Percentiles rank a stretch among this genome's conserved stretches.
Evolutionary conservation across 2,113 vertebrate species (phyloP).

Genomic region (Bambusicola thoracicus): DNA sequence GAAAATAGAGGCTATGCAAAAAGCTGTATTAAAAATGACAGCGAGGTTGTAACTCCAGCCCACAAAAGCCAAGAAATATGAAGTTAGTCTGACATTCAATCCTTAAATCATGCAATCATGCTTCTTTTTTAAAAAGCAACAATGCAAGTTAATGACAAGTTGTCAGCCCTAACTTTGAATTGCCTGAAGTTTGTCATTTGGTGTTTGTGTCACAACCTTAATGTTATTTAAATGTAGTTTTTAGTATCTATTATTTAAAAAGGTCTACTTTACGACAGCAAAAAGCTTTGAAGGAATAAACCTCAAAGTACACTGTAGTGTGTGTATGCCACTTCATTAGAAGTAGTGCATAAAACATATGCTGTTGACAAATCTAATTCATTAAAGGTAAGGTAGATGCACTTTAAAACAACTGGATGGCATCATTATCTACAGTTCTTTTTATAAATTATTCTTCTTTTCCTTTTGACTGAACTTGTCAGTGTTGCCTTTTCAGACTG

Average conservation of each 20-base stretch:
- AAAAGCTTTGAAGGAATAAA: slow-evolving; percentile 79
- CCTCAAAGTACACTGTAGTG: slow-evolving; percentile 73
- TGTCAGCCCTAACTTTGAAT: slow-evolving; percentile 78
- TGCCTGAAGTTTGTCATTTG: slow-evolving; percentile 76
- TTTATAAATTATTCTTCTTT: slow-evolving; percentile 83
- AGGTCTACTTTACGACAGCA: slow-evolving; percentile 75
- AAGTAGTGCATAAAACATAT: slow-evolving; percentile 82
- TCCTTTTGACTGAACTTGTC: slow-evolving; percentile 81
- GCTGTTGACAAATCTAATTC: slow-evolving; percentile 84
- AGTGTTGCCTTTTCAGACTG: slow-evolving; percentile 67
- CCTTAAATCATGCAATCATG: slow-evolving; percentile 68
- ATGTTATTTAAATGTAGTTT: slow-evolving; percentile 83
- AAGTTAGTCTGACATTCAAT: slow-evolving; percentile 75
- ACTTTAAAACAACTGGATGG: slow-evolving; percentile 80
- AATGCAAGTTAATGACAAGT: slow-evolving; percentile 69
- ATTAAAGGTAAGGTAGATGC: slow-evolving; percentile 80
- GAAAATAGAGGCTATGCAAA: slow-evolving; percentile 55
- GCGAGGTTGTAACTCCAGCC: slow-evolving; percentile 74
- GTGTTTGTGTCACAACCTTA: slow-evolving; percentile 83
- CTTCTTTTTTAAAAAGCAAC: slow-evolving; percentile 66
- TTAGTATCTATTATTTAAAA: slow-evolving; percentile 85
- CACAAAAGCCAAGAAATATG: slow-evolving; percentile 73
- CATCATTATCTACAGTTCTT: slow-evolving; percentile 79
- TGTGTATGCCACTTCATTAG: slow-evolving; percentile 76
- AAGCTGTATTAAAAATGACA: slow-evolving; percentile 61